Percentiles rank a stretch among this genome's conserved stretches.
Evolutionary conservation across 2,797 vertebrate species (phyloP).

Genomic region (Alca torda): DNA sequence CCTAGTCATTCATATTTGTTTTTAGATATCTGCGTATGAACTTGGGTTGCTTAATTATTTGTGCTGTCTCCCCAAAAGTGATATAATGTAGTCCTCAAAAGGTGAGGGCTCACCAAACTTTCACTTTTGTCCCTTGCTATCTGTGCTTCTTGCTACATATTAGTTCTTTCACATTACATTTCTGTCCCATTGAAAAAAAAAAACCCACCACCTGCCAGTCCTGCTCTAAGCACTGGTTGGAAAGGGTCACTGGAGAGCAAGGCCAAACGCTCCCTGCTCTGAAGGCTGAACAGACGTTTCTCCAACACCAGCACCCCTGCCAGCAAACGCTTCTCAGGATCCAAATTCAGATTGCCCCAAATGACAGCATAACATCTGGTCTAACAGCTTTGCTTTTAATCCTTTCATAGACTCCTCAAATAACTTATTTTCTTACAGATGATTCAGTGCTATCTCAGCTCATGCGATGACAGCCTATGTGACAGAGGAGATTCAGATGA

Average conservation of each 20-base stretch:
- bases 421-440: background rate
- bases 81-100: background rate
- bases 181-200: background rate
- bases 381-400: conserved; percentile 2
- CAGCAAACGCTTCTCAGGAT: background rate
- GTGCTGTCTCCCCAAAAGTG: background rate
- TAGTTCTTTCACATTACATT: background rate
- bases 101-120: background rate
- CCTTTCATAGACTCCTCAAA: background rate
- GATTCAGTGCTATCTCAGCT: background rate
- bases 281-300: background rate
- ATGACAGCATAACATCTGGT: background rate
- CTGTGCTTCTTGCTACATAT: background rate
- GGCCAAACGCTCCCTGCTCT: background rate
- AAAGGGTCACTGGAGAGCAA: background rate
- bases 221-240: background rate
- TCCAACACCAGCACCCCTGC: background rate
- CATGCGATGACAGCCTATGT: background rate
- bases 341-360: background rate
- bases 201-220: background rate
- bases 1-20: background rate
- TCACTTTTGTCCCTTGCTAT: background rate
- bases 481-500: background rate
- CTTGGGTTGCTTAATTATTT: background rate
- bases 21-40: background rate